phyloP scores from a whole-genome alignment of 2,888 invertebrate species.

The Ornithoptera alexandrae region DNA sequence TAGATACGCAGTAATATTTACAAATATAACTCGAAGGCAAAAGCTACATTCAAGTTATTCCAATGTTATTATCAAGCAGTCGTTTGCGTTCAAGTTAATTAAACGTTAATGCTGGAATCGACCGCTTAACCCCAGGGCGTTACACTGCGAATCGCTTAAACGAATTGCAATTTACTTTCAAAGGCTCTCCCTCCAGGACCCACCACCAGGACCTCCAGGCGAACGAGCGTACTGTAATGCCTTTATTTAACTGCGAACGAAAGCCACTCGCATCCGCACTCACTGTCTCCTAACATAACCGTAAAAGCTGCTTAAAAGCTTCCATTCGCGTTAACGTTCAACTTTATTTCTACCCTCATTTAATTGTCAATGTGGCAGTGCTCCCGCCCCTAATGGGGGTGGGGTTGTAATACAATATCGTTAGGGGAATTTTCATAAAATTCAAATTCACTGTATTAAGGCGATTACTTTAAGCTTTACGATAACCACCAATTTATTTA shows the following conservation, averaged over 20 bases:
- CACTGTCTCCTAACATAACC: constrained; percentile 23
- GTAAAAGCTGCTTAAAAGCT: constrained; percentile 23
- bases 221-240: constrained; percentile 17
- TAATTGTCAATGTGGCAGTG: constrained; percentile 15
- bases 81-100: no score
- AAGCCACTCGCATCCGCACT: constrained; percentile 17
- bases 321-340: constrained; percentile 16
- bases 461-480: no score
- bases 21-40: no score
- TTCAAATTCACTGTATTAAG: not conserved
- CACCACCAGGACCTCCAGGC: constrained; percentile 10
- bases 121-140: no score
- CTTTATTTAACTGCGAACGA: constrained; percentile 15
- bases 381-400: constrained; percentile 3
- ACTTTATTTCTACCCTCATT: constrained; percentile 20
- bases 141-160: not conserved
- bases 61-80: no score
- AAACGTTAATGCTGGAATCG: no score
- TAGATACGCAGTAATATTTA: no score
- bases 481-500: no score
- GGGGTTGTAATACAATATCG: not conserved
- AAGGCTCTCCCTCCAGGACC: not conserved
- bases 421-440: not conserved
- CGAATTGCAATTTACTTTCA: constrained; percentile 12
- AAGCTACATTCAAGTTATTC: no score